A percentile compares a stretch with the other conserved stretches of the same genome.
Conservation (phyloP, 2,797 vertebrate species). For the Heterohyrax brucei region DNA sequence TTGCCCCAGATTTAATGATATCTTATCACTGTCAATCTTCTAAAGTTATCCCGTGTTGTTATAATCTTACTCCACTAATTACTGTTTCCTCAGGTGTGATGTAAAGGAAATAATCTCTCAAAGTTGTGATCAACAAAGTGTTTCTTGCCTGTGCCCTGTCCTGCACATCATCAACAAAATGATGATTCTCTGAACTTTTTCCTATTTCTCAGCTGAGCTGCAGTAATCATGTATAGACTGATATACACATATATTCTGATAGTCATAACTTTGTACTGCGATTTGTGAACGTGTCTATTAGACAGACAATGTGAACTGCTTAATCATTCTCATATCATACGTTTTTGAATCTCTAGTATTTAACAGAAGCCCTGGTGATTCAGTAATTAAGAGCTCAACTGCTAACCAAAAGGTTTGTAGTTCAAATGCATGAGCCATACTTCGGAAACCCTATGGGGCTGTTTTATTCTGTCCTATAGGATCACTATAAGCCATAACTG, state of each 20-base stretch:
- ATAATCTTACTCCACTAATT: background rate
- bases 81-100: background rate
- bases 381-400: too few species aligned
- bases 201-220: background rate
- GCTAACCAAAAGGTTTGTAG: too few species aligned
- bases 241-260: background rate
- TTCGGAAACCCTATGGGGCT: too few species aligned
- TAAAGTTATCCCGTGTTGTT: background rate
- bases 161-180: background rate
- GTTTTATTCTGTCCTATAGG: too few species aligned
- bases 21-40: background rate
- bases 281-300: conserved; percentile 16
- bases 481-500: too few species aligned
- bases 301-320: background rate
- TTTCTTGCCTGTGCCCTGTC: background rate
- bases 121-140: background rate
- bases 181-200: background rate
- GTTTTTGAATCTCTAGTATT: background rate
- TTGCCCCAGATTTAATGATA: background rate
- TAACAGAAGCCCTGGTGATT: background rate
- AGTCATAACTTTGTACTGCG: background rate
- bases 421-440: too few species aligned
- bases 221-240: background rate
- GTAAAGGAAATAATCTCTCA: background rate
- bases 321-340: background rate